Conservation (phyloP, 2,888 invertebrate species). For the Drosophila parthenogenetica region DNA sequence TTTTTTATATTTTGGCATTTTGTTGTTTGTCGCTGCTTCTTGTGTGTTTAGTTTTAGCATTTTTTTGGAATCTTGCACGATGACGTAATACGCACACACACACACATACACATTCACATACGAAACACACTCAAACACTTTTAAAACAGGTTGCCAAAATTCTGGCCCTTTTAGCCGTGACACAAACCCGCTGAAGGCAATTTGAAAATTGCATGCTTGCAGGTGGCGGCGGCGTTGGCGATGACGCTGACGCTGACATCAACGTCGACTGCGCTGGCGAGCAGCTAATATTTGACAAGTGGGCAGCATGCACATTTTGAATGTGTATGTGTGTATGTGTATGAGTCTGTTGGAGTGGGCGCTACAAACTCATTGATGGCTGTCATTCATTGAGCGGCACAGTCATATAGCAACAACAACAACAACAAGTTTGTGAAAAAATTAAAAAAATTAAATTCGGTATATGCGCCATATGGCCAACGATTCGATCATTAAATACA, state of each 20-base stretch:
- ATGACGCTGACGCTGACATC: slow-evolving; percentile 19
- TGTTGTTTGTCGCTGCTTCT: slow-evolving; percentile 34
- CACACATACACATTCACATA: slow-evolving; percentile 8
- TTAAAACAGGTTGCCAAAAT: slow-evolving; percentile 42
- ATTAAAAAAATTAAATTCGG: slow-evolving; percentile 34
- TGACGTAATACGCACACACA: slow-evolving; percentile 43
- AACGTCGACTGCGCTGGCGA: slow-evolving; percentile 21
- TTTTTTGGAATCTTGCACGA: slow-evolving; percentile 22
- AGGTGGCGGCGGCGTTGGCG: slow-evolving; percentile 26
- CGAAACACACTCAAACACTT: background rate
- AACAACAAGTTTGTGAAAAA: slow-evolving; percentile 17
- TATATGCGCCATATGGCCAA: slow-evolving; percentile 51
- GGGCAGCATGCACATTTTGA: slow-evolving; percentile 52
- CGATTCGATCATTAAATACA: slow-evolving; percentile 1
- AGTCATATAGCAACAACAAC: slow-evolving; percentile 18
- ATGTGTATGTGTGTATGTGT: slow-evolving; percentile 30
- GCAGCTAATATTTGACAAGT: slow-evolving; percentile 62
- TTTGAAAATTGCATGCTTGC: slow-evolving; percentile 22
- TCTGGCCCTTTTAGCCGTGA: slow-evolving; percentile 36
- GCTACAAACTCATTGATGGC: slow-evolving; percentile 64
- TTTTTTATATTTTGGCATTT: slow-evolving; percentile 31
- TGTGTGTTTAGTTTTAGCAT: slow-evolving; percentile 22
- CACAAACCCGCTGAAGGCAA: slow-evolving; percentile 23
- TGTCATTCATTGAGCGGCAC: slow-evolving; percentile 61
- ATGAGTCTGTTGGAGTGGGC: slow-evolving; percentile 47